A percentile compares a stretch with the other conserved stretches of the same genome.
These are phyloP conservation scores for Marmota flaviventris DNA, from an alignment of 2,113 vertebrate genomes.

Conservation along the genomic window DNA sequence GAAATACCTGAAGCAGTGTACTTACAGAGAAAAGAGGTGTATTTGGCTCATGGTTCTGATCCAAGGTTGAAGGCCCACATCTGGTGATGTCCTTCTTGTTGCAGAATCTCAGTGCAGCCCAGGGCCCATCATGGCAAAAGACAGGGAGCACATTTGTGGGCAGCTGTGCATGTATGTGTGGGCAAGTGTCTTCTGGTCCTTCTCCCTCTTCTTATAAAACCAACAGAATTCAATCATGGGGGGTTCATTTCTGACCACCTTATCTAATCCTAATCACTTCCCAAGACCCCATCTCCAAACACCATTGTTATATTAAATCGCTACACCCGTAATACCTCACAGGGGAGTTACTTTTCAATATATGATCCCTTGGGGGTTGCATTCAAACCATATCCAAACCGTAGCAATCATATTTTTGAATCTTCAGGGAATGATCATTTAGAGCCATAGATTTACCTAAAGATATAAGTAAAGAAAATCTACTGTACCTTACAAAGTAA, in stretches of 20 bases:
- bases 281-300: not conserved
- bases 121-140: not conserved
- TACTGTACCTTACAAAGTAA: not conserved
- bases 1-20: not conserved
- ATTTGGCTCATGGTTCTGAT: not conserved
- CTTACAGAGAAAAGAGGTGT: not conserved
- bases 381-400: not conserved
- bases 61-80: not conserved
- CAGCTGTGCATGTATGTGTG: not conserved
- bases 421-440: constrained; percentile 31
- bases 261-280: not conserved
- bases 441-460: not conserved
- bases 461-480: not conserved
- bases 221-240: not conserved
- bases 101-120: not conserved
- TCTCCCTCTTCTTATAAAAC: not conserved
- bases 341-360: not conserved
- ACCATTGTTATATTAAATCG: not conserved
- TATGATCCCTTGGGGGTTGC: not conserved
- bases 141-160: not conserved
- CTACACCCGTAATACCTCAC: not conserved
- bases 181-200: not conserved
- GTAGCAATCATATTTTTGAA: not conserved
- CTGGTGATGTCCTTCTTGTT: not conserved
- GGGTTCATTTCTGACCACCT: not conserved